Conservation (phyloP, 2,113 vertebrate species). For the Engraulis encrasicolus region DNA sequence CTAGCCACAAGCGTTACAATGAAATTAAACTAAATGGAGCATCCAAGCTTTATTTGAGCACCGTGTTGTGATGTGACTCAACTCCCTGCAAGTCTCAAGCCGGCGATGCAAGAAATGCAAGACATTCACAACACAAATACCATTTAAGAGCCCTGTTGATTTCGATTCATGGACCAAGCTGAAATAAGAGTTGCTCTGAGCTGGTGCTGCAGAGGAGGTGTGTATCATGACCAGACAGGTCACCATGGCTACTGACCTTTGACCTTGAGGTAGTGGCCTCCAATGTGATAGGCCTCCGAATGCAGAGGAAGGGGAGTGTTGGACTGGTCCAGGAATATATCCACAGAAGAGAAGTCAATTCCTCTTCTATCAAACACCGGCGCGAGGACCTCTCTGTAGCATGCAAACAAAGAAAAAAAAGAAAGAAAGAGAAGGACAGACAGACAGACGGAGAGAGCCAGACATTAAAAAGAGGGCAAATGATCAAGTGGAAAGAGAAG, state of each 20-base stretch:
- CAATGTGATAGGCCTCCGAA: constrained; percentile 92
- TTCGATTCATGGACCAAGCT: background rate
- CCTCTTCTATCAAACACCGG: constrained; percentile 93
- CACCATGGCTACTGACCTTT: constrained; percentile 81
- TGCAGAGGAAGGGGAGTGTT: constrained; percentile 90
- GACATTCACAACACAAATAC: background rate
- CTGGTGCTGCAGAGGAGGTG: background rate
- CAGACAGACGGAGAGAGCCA: background rate
- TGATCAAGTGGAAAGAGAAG: background rate
- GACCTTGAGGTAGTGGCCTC: constrained; percentile 94
- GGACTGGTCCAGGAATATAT: constrained; percentile 95
- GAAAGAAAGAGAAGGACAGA: too few relatives aligned
- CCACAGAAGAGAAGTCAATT: constrained; percentile 81
- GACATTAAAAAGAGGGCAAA: background rate
- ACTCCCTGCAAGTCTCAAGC: background rate
- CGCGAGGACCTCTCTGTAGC: constrained; percentile 85
- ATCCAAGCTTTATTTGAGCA: background rate
- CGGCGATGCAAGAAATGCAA: background rate
- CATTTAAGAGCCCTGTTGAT: background rate
- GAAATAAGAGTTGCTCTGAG: background rate
- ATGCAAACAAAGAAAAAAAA: background rate
- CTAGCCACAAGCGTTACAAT: background rate
- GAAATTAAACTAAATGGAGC: background rate
- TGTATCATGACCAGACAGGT: background rate
- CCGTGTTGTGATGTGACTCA: background rate